These are phyloP conservation scores for Ophion costatus DNA, from an alignment of 2,888 invertebrate species.

Conservation along the genomic window DNA sequence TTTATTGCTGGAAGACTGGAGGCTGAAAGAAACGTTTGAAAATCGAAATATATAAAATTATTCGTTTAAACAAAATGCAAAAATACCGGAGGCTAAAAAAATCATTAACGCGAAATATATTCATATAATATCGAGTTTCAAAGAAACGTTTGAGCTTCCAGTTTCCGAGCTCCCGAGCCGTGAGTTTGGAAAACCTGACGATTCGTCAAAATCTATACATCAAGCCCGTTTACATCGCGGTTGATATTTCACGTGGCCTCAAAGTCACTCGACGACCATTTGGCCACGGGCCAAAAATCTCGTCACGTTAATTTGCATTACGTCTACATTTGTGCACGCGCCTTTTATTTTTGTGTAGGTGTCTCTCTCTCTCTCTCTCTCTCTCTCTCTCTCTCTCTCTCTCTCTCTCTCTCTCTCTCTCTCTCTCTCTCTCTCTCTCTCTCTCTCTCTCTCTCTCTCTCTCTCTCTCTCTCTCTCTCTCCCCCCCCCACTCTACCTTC, in stretches of 20 bases:
- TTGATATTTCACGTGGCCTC: conserved; percentile 7
- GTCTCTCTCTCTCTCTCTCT: conserved; percentile 4
- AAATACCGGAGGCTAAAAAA: too few species aligned
- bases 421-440: background rate
- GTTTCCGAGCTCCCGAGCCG: background rate
- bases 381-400: background rate
- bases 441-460: background rate
- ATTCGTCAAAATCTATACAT: background rate
- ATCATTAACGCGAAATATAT: too few species aligned
- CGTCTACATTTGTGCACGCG: conserved; percentile 35
- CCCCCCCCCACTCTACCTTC: background rate
- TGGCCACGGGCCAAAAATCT: conserved; percentile 49
- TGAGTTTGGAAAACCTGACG: background rate
- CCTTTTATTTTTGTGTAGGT: conserved; percentile 28
- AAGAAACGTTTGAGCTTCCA: background rate
- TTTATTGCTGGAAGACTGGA: too few species aligned
- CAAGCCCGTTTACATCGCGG: background rate
- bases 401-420: background rate
- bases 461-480: conserved; percentile 2
- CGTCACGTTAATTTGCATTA: conserved; percentile 47
- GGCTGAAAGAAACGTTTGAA: too few species aligned
- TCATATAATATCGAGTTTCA: background rate
- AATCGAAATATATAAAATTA: too few species aligned
- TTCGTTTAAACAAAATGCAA: too few species aligned
- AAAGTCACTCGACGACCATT: conserved; percentile 2